Evolutionary conservation across 2,113 vertebrate genomes (phyloP).

Genomic region (Ammospiza nelsoni): DNA sequence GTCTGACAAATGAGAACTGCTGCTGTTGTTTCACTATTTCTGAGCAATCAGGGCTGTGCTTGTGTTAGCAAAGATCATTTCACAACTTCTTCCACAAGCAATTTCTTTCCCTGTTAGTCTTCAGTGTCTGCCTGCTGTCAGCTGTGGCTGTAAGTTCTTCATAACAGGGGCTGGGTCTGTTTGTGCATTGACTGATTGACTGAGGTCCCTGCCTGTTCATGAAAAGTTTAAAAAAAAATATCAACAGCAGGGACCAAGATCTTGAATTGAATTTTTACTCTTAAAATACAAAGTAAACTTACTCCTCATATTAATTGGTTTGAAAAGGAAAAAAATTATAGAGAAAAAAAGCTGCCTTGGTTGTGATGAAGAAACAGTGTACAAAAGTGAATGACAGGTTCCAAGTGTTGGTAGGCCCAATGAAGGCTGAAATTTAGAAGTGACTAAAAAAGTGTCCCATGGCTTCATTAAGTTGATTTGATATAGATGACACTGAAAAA

Average conservation of each 20-base stretch:
- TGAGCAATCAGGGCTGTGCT: fast-evolving
- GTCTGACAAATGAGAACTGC: not conserved
- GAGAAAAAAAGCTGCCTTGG: fast-evolving
- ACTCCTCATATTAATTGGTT: not conserved
- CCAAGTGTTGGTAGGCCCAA: not conserved
- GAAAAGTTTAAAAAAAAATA: not conserved
- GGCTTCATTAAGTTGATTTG: not conserved
- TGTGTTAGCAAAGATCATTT: not conserved
- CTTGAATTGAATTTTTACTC: not conserved
- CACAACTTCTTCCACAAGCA: not conserved
- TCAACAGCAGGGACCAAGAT: not conserved
- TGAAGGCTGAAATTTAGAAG: not conserved
- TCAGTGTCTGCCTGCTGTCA: not conserved
- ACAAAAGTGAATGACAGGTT: not conserved
- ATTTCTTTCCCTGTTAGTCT: not conserved
- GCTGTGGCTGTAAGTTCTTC: not conserved
- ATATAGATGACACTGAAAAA: not conserved
- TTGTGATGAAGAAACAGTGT: not conserved
- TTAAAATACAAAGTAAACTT: not conserved
- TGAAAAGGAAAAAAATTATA: not conserved
- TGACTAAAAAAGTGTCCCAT: not conserved
- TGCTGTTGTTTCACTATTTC: not conserved
- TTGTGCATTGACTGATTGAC: not conserved
- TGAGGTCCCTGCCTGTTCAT: not conserved
- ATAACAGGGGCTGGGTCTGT: fast-evolving